Evolutionary conservation across 2,888 invertebrate species (phyloP).

Genomic region (Bimastos eiseni): DNA sequence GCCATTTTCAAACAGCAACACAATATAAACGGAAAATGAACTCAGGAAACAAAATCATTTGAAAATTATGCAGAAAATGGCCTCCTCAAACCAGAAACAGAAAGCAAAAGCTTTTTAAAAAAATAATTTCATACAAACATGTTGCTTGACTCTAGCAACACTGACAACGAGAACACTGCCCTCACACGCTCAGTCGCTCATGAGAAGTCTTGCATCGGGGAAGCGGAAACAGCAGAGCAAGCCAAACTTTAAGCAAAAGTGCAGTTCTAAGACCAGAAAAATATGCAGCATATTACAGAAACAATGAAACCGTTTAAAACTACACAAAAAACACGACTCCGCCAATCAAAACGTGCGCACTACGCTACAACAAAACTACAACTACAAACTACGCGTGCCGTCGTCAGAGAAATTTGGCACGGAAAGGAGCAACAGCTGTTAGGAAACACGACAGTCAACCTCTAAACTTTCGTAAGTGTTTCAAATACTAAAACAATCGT

Average conservation of each 20-base stretch:
- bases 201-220: background rate
- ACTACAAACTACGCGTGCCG: background rate
- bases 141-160: background rate
- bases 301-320: slow-evolving; percentile 22
- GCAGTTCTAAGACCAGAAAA: slow-evolving; percentile 19
- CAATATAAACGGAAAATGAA: background rate
- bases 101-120: slow-evolving; percentile 10
- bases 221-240: slow-evolving; percentile 13
- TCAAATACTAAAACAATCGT: background rate
- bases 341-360: background rate
- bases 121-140: background rate
- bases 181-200: background rate
- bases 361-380: slow-evolving; percentile 7
- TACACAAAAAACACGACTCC: background rate
- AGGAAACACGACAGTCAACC: slow-evolving; percentile 13
- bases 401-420: slow-evolving; percentile 10
- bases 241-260: background rate
- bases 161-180: background rate
- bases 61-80: slow-evolving; percentile 10
- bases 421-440: background rate
- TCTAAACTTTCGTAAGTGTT: background rate
- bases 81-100: slow-evolving; percentile 7
- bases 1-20: background rate
- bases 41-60: slow-evolving; percentile 13
- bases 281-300: slow-evolving; percentile 1